Base-by-base conservation (phyloP, 2,113 vertebrate species). In the Nicator chloris region DNA sequence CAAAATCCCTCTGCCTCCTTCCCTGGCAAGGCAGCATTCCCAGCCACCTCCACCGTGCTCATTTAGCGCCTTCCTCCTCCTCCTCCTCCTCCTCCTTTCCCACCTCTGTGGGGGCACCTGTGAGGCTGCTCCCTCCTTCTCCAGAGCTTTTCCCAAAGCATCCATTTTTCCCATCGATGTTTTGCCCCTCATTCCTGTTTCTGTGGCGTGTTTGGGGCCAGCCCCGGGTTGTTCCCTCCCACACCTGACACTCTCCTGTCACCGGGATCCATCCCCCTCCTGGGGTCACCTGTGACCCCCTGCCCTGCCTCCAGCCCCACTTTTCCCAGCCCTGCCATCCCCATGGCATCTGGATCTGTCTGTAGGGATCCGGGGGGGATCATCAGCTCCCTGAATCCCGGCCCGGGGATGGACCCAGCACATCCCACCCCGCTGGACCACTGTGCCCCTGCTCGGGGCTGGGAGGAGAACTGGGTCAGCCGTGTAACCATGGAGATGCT, bases 401-500 rank as follows among this genome's bases (percentile, higher is more conserved):
- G 18, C 68, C 6, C 40, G 1, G 82, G 40, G 81, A 4, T 37
- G 53, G 27, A 21, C 82, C 78, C 85, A 35, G 40, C 78, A 2
- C 69, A 13, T 81, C 92, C 91, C 86, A 47, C 14, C 44, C 40
- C 0, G 4, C 88, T 15, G 86, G 92, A 93, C 92, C 61, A 26
- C 86, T 11, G 69, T 86, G 68, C 50, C 82, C 75, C 57, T 64
- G 92, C 95, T 96, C 83, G 91, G 94, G 96, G 93, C 97, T 96
- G 95, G 90, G 86, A 96, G 97, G 95, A 98, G 97, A 98, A 98
- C 96, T 98, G 98, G 98, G 98, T 98, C 98, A 98, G 97, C 84
- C 24, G 21, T 47, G 98, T 98, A 98, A 97, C 98, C 98, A 98
- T 98, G 98, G 98, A 95, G 98, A 98, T 97, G 95, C 95, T 88